Evolutionary conservation across 1,140 invertebrate genomes (phyloP).

Genomic region (Trichogramma pretiosum): DNA sequence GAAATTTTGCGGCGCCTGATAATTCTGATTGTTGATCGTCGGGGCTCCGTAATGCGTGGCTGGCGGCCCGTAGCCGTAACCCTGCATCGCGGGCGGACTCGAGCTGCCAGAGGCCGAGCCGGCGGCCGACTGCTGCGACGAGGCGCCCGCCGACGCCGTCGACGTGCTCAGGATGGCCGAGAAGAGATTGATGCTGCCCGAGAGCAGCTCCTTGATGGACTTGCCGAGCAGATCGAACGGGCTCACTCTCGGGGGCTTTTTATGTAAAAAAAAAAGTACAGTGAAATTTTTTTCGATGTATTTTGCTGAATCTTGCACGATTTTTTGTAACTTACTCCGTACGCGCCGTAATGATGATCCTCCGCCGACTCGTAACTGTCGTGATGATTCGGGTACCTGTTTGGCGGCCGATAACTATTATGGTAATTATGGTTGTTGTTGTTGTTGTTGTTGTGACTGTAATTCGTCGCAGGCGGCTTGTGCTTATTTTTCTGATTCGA

Average conservation of each 20-base stretch:
- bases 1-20: no score
- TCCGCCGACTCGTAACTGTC: no score
- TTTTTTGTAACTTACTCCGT: no score
- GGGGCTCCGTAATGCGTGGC: neutral
- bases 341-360: no score
- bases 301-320: no score
- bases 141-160: conserved; percentile 29
- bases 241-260: conserved; percentile 18
- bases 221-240: conserved; percentile 26
- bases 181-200: conserved; percentile 27
- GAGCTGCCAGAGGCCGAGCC: neutral
- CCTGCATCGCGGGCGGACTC: neutral
- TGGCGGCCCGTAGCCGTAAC: conserved; percentile 6
- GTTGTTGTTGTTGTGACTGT: neutral
- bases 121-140: conserved; percentile 20
- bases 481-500: neutral
- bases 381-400: no score
- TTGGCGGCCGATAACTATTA: no score
- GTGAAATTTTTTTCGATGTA: no score
- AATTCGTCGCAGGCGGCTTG: no score
- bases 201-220: conserved; percentile 33
- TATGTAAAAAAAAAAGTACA: no score
- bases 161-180: conserved; percentile 28
- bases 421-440: no score
- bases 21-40: no score